These are phyloP conservation scores for Trachelus iudaicus DNA, from an alignment of 2,888 invertebrate species.

Conservation along the genomic window DNA sequence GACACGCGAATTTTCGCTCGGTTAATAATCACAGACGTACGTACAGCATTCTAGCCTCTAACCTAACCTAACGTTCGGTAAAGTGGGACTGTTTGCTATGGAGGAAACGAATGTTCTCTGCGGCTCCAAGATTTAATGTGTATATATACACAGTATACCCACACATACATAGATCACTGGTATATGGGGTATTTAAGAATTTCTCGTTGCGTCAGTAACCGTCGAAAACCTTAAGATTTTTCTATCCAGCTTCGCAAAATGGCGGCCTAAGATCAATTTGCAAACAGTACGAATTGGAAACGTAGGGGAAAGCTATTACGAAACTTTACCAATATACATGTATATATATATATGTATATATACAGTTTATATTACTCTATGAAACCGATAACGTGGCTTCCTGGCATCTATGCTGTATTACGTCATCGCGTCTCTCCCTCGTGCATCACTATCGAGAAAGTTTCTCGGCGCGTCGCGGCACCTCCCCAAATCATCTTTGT, in stretches of 20 bases:
- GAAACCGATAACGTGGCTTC: not conserved
- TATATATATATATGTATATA: not conserved
- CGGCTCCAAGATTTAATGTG: not conserved
- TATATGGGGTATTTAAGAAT: not conserved
- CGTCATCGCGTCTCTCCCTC: not conserved
- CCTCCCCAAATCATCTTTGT: not conserved
- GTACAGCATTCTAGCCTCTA: not conserved
- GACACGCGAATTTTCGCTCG: not conserved
- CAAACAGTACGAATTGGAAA: not conserved
- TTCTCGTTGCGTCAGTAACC: not conserved
- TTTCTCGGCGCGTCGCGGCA: not conserved
- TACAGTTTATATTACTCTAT: not conserved
- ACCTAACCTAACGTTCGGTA: not conserved
- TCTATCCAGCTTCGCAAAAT: not conserved
- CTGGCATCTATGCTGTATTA: not conserved
- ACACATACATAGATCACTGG: not conserved
- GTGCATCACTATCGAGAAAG: not conserved
- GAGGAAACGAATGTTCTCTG: not conserved
- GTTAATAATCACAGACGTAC: not conserved
- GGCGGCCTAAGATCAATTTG: not conserved
- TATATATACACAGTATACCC: too few species aligned
- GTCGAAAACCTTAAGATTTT: not conserved
- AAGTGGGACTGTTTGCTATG: not conserved
- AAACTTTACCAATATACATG: not conserved
- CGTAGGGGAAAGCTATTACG: not conserved